These are phyloP conservation scores for Mesocentrotus franciscanus DNA, from an alignment of 53 echinoderm and acorn worm genomes.

Conservation along the genomic window DNA sequence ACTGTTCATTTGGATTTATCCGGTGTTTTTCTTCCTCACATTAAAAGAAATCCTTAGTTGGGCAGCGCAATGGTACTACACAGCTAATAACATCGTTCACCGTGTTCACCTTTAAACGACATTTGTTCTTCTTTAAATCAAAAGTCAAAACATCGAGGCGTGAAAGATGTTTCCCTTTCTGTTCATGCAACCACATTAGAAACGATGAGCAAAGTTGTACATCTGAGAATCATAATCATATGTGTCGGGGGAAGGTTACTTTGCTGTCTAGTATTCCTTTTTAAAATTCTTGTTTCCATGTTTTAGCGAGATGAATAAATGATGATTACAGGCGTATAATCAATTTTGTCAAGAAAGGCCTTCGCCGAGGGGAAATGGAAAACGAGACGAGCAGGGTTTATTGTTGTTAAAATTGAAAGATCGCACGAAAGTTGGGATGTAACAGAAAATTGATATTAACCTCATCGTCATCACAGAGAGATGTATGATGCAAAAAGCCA, in stretches of 20 bases:
- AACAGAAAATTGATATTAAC: not conserved
- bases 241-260: not conserved
- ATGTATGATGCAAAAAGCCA: not conserved
- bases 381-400: not conserved
- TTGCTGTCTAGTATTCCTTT: not conserved
- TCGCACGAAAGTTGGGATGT: not conserved
- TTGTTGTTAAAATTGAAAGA: not conserved
- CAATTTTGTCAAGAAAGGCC: not conserved
- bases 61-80: too few relatives aligned
- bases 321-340: not conserved
- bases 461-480: not conserved
- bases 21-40: too few relatives aligned
- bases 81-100: too few relatives aligned
- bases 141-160: not conserved
- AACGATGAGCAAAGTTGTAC: not conserved
- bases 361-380: not conserved
- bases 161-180: not conserved
- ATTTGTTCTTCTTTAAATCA: too few relatives aligned
- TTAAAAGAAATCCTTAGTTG: too few relatives aligned
- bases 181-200: too few relatives aligned
- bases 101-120: too few relatives aligned
- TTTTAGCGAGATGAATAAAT: not conserved
- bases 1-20: too few relatives aligned
- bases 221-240: not conserved
- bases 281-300: not conserved